phyloP scores from a whole-genome alignment of 2,888 invertebrate genomes.

The Biston betularia region DNA sequence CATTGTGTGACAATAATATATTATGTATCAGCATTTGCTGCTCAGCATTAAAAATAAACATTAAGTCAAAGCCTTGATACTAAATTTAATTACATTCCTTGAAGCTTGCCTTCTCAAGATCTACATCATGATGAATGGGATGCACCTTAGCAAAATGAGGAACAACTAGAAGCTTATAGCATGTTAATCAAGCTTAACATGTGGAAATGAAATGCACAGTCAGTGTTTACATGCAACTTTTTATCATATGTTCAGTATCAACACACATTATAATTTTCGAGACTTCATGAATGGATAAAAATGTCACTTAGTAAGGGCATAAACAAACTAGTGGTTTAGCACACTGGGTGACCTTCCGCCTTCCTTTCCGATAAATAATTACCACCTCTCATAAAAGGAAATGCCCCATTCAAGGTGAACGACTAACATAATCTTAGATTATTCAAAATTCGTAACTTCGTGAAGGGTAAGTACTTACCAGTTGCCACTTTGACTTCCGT shows the following conservation, averaged over 20 bases:
- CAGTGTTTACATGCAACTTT: neutral
- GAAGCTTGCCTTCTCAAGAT: too few species aligned
- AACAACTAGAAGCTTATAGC: too few species aligned
- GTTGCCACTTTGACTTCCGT: slow-evolving; percentile 95
- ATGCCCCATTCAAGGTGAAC: slow-evolving; percentile 76
- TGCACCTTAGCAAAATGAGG: too few species aligned
- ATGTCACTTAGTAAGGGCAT: slow-evolving; percentile 22
- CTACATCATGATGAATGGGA: too few species aligned
- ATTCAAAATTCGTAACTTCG: slow-evolving; percentile 43
- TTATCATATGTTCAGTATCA: neutral
- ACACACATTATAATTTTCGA: neutral
- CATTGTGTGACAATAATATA: too few species aligned
- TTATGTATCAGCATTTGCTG: too few species aligned
- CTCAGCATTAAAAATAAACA: too few species aligned
- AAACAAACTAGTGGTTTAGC: slow-evolving; percentile 48
- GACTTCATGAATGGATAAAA: neutral
- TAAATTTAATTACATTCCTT: too few species aligned
- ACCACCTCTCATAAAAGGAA: slow-evolving; percentile 75
- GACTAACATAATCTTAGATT: slow-evolving; percentile 48
- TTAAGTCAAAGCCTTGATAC: too few species aligned
- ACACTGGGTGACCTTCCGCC: slow-evolving; percentile 73
- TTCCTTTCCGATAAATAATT: slow-evolving; percentile 70
- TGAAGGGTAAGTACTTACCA: slow-evolving; percentile 85
- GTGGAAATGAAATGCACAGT: neutral
- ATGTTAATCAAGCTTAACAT: too few species aligned